Base-by-base conservation (phyloP, 2,888 invertebrate species). In the Caenorhabditis sinica region DNA sequence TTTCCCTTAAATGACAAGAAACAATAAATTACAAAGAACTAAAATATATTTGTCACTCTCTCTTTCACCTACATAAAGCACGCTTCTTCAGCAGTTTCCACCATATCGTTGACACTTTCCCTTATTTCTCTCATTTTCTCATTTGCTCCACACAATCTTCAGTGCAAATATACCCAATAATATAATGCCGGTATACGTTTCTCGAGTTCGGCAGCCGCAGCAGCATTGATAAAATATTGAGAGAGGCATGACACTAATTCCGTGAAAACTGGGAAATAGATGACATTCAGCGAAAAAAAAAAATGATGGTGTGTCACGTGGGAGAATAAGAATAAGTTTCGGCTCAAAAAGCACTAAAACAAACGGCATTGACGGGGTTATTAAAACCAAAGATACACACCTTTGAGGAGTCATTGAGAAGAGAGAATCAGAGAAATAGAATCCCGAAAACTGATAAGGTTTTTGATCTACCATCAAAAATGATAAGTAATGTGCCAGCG, bases 311-410 rank as follows among this genome's bases (percentile, higher is more conserved):
- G 23, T 8, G 8, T 45, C 72, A 72, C 72, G 72, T 72, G 71
- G 58, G 11, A 4, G 15, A 65, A 49, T 33, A 20, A 33, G 33
- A 17, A 23, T 23, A 58, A 28, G 56, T 28, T 58, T 60, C 28
- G 9, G 6, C 36, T 30, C n/a, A 20, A 20, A 73, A 73, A 73
- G 49, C 36, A 63, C 36, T 61, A 45, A 61, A 23, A 63, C 73
- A 73, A 73, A 73, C 73, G 60, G 17, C 20, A 36, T 17, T 15
- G 13, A 1, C 3, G 33, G 33, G 51, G 53, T 33, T 73, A 73
- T 73, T 45, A 73, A 73, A 73, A 61, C 61, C 72, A 71, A 36
- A 69, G 49, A 45, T 51, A 68, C 51, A 68, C 33, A 51, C 17
- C 6, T 1, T 9, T 9, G 40, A 63, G 61, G 33, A 60, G n/a